Evolutionary conservation across 2,888 invertebrate genomes (phyloP).

Genomic region (Aphidoletes aphidimyza): DNA sequence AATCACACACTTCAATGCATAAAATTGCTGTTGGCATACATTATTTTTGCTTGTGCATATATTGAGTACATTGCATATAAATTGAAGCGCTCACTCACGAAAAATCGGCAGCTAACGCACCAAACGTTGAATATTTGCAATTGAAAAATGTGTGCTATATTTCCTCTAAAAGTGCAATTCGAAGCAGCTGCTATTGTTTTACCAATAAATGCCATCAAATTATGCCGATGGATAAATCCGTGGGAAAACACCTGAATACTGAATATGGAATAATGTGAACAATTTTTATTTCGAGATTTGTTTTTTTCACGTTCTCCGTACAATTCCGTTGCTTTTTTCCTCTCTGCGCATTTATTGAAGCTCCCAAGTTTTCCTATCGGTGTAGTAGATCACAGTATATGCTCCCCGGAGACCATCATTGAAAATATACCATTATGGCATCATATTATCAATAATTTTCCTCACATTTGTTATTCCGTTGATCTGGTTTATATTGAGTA

Average conservation of each 20-base stretch:
- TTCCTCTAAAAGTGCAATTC: not conserved
- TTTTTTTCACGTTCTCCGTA: not conserved
- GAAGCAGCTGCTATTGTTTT: not conserved
- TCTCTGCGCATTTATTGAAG: no score
- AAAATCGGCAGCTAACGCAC: no score
- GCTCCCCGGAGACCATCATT: not conserved
- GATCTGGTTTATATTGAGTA: not conserved
- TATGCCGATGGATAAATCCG: not conserved
- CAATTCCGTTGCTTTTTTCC: not conserved
- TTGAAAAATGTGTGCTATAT: no score
- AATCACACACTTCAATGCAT: constrained; percentile 26
- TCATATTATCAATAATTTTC: not conserved
- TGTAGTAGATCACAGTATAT: no score
- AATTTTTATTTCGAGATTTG: not conserved
- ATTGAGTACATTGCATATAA: no score
- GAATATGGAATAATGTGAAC: not conserved
- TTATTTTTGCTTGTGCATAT: not conserved
- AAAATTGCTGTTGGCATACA: not conserved
- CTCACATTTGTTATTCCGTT: not conserved
- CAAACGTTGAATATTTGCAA: no score
- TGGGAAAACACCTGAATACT: not conserved
- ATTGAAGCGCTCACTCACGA: not conserved
- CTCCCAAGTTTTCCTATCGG: no score
- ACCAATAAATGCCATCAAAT: not conserved
- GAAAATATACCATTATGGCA: no score